These are phyloP conservation scores for Crotophaga sulcirostris DNA, from an alignment of 2,113 vertebrate genomes.

Conservation along the genomic window DNA sequence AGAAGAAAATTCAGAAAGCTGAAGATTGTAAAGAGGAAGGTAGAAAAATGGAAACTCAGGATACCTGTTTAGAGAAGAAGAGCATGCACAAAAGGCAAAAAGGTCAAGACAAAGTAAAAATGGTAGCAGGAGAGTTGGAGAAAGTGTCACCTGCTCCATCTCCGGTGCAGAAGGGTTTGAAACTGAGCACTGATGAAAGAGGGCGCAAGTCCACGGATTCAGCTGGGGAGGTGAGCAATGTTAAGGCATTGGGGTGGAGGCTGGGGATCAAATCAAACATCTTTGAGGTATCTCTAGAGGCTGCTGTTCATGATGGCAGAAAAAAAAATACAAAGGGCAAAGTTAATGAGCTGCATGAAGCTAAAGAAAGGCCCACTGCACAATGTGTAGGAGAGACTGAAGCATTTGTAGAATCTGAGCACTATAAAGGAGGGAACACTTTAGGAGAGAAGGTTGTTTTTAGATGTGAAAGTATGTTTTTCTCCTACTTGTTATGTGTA, in stretches of 20 bases:
- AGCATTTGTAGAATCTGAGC: not conserved
- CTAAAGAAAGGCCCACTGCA: not conserved
- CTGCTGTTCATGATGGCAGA: not conserved
- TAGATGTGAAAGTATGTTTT: not conserved
- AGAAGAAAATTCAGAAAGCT: constrained; percentile 79
- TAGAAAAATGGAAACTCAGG: constrained; percentile 77
- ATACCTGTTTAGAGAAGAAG: constrained; percentile 78
- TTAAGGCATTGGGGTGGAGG: not conserved
- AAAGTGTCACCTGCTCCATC: constrained; percentile 33
- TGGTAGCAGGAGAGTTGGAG: constrained; percentile 63
- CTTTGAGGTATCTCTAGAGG: not conserved
- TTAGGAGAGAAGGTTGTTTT: not conserved
- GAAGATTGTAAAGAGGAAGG: constrained; percentile 65
- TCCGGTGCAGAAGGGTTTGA: constrained; percentile 51
- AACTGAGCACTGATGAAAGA: constrained; percentile 66
- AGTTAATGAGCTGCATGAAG: not conserved
- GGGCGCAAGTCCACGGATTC: constrained; percentile 71
- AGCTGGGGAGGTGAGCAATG: constrained; percentile 70
- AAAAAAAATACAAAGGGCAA: not conserved
- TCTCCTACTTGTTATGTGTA: not conserved
- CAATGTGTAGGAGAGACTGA: not conserved
- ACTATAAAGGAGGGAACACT: not conserved
- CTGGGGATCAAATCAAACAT: not conserved
- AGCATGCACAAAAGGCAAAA: constrained; percentile 72
- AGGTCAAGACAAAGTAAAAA: constrained; percentile 68